phyloP scores from a whole-genome alignment of 2,888 invertebrate genomes.

The Luperina testacea region DNA sequence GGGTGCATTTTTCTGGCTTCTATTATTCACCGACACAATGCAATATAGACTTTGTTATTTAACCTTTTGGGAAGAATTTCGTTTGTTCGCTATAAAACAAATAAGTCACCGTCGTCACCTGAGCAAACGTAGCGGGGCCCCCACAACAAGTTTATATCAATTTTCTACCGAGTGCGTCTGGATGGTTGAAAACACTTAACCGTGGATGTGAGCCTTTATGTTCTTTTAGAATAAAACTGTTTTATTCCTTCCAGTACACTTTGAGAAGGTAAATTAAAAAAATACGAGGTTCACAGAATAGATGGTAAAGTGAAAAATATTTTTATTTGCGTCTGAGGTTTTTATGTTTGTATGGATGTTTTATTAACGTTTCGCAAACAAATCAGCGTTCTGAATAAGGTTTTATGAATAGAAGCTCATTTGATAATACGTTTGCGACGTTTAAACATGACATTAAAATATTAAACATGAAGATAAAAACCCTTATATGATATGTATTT shows the following conservation, averaged over 20 bases:
- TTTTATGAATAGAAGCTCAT: constrained; percentile 36
- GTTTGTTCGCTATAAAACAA: constrained; percentile 71
- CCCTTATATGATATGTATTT: constrained; percentile 17
- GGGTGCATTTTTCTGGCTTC: constrained; percentile 84
- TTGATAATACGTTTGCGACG: constrained; percentile 18
- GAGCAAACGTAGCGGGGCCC: constrained; percentile 82
- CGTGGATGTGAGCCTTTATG: constrained; percentile 76
- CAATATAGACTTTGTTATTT: constrained; percentile 68
- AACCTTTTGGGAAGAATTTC: constrained; percentile 69
- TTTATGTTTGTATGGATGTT: constrained; percentile 23
- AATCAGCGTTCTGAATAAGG: constrained; percentile 35
- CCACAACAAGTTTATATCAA: constrained; percentile 89
- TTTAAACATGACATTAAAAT: constrained; percentile 24
- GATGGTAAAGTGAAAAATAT: constrained; percentile 45
- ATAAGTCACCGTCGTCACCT: constrained; percentile 85
- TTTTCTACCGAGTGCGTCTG: constrained; percentile 88
- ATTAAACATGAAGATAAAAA: constrained; percentile 42
- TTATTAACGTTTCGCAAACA: constrained; percentile 40
- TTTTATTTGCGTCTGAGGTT: constrained; percentile 55
- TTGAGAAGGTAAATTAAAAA: constrained; percentile 61
- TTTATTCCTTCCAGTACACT: constrained; percentile 56
- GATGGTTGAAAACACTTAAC: constrained; percentile 85
- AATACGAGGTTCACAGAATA: constrained; percentile 46
- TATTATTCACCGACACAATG: constrained; percentile 66
- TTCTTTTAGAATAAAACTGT: constrained; percentile 71